A percentile compares a stretch with the other conserved stretches of the same genome.
These are phyloP conservation scores for Panurus biarmicus DNA, from an alignment of 2,113 vertebrate species.

Conservation along the genomic window DNA sequence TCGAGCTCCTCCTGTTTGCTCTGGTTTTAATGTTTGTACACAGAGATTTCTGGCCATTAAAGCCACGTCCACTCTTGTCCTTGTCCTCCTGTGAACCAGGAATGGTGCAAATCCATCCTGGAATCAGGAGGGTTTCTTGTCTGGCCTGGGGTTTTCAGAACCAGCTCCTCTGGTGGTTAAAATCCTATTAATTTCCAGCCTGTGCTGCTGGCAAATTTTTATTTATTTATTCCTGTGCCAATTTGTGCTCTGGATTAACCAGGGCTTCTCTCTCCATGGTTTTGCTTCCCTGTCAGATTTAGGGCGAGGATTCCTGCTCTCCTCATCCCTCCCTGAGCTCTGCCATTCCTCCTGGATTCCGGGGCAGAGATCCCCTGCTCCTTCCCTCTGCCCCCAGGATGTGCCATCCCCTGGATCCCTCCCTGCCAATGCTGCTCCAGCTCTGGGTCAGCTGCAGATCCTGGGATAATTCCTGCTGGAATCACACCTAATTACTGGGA, in stretches of 20 bases:
- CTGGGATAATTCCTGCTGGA: not conserved
- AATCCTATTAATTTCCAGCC: constrained; percentile 17
- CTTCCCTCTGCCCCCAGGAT: not conserved
- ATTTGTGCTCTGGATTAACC: not conserved
- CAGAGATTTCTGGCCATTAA: not conserved
- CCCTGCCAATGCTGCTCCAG: not conserved
- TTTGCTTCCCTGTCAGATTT: not conserved
- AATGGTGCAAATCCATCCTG: not conserved
- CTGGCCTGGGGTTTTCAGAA: not conserved
- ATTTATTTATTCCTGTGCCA: constrained; percentile 33
- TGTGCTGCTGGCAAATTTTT: not conserved
- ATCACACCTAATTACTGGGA: not conserved
- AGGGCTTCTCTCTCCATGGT: not conserved
- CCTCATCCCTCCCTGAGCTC: not conserved
- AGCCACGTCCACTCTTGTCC: not conserved
- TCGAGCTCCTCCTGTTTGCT: not conserved
- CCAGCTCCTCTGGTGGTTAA: not conserved
- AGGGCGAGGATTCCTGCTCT: not conserved
- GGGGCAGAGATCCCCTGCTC: not conserved
- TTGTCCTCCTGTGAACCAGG: constrained; percentile 12
- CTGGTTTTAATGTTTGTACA: not conserved
- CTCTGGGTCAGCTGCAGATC: not conserved
- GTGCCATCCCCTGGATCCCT: not conserved
- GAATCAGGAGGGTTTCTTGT: not conserved
- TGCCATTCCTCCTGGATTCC: not conserved